Conservation (phyloP, 2,797 vertebrate species). For the Epinephelus awoara region DNA sequence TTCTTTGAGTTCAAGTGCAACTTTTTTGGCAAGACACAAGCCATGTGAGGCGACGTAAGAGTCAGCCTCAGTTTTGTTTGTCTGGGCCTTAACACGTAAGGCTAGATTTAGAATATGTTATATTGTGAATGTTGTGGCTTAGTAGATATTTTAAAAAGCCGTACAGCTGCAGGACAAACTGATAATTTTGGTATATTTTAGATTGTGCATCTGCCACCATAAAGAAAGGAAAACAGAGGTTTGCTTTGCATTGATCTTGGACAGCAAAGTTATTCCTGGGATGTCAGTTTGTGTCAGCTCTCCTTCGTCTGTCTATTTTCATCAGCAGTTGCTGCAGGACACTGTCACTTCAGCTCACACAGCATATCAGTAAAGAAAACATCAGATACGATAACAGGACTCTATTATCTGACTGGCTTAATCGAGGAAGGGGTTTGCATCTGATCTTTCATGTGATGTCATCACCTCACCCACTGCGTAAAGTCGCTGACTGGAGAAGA, state of each 20-base stretch:
- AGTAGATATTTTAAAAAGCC: neutral
- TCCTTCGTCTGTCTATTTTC: slow-evolving; percentile 17
- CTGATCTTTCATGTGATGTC: slow-evolving; percentile 57
- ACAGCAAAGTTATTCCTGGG: neutral
- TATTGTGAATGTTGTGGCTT: neutral
- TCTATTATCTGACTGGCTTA: slow-evolving; percentile 32
- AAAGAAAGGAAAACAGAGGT: slow-evolving; percentile 6
- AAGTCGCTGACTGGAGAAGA: slow-evolving; percentile 8
- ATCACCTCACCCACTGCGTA: slow-evolving; percentile 37
- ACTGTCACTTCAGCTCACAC: slow-evolving; percentile 26
- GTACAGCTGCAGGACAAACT: neutral
- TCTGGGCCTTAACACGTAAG: neutral
- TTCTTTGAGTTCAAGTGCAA: no score
- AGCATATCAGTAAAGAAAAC: slow-evolving; percentile 20
- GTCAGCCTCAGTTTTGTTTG: no score
- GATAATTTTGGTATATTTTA: neutral
- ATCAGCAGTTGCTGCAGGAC: slow-evolving; percentile 29
- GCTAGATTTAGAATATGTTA: slow-evolving; percentile 7
- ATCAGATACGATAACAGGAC: slow-evolving; percentile 39
- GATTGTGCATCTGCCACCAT: neutral
- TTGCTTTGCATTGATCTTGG: slow-evolving; percentile 20
- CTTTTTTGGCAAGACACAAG: no score
- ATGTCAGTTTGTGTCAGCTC: slow-evolving; percentile 33
- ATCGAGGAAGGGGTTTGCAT: slow-evolving; percentile 16
- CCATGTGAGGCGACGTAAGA: no score